Evolutionary conservation across 2,113 vertebrate species (phyloP).

Genomic region (Podiceps cristatus): DNA sequence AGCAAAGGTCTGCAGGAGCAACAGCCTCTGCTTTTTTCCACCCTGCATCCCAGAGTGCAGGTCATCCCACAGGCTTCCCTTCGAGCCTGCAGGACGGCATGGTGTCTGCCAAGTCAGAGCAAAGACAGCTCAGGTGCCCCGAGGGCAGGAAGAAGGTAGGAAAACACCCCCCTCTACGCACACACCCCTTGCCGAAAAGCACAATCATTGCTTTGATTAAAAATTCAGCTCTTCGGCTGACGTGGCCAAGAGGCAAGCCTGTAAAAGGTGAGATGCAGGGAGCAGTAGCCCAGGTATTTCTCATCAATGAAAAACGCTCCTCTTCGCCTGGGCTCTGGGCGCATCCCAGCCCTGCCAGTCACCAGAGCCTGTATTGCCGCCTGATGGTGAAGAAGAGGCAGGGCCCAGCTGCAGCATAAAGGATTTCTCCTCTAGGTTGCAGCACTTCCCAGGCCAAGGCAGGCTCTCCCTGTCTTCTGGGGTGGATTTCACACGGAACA

Average conservation of each 20-base stretch:
- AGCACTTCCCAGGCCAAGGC: background rate
- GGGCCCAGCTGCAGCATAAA: background rate
- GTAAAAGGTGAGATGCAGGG: background rate
- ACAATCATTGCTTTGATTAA: background rate
- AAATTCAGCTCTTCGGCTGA: background rate
- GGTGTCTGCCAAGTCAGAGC: background rate
- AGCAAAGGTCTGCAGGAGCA: background rate
- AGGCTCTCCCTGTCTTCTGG: background rate
- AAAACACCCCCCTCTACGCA: background rate
- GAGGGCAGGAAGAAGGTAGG: background rate
- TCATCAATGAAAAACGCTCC: background rate
- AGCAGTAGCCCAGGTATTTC: background rate
- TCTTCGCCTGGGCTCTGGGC: background rate
- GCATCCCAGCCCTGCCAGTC: background rate
- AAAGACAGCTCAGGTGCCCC: background rate
- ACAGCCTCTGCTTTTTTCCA: background rate
- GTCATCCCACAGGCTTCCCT: background rate
- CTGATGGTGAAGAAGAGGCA: background rate
- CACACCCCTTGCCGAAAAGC: background rate
- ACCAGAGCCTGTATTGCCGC: background rate
- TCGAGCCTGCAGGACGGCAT: rapidly evolving
- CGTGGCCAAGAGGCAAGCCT: background rate
- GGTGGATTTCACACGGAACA: background rate
- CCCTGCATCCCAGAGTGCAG: rapidly evolving
- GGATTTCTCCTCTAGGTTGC: background rate